Base-by-base conservation (phyloP, 64 coral and sea anemone genomes). In the Stichodactyla mertensii region DNA sequence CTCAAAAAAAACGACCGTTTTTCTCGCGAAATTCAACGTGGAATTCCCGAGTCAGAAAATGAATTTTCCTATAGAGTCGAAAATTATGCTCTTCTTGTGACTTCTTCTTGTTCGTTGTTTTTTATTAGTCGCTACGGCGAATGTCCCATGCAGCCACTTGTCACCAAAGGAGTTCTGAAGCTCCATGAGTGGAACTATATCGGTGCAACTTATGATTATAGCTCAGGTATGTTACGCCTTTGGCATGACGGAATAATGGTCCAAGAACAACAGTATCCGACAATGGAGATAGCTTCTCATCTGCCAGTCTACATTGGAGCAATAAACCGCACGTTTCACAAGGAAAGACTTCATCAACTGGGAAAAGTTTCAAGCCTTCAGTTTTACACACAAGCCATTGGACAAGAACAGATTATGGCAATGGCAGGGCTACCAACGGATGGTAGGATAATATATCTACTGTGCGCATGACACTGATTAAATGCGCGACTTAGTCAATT, bases 161-260 rank as follows among this genome's bases (percentile, higher is more conserved):
- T 57, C 77, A 16, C 80, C 67, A 31, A 23, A 2, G 69, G 86
- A 4, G 70, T 88, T 5, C 58, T 95, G 27, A 78, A 82, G 10
- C 53, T 74, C 9, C 70, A 86, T 74, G 55, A 77, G 7, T 95
- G 93, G 93, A 95, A 95, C 86, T 95, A 85, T 52, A 91, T 95
- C 55, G 93, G 89, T 0, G 86, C 86, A 20, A 91, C 93, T 7
- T 95, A 91, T 67, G 89, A 95, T 52, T 79, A 86, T 58, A 81
- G 87, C 0, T 88, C 89, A 0, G 86, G 79, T 10, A 78, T 86
- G 4, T 66, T 82, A 52, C 89, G 86, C 28, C 82, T 95, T 26
- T 95, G 93, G 93, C 93, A 95, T 79, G 59, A 95, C 77, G 93
- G 93, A 31, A 86, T 70, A 19, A 82, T 77, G 16, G 89, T 91